phyloP scores from a whole-genome alignment of 2,888 invertebrate species.

The Cantharis nigra region DNA sequence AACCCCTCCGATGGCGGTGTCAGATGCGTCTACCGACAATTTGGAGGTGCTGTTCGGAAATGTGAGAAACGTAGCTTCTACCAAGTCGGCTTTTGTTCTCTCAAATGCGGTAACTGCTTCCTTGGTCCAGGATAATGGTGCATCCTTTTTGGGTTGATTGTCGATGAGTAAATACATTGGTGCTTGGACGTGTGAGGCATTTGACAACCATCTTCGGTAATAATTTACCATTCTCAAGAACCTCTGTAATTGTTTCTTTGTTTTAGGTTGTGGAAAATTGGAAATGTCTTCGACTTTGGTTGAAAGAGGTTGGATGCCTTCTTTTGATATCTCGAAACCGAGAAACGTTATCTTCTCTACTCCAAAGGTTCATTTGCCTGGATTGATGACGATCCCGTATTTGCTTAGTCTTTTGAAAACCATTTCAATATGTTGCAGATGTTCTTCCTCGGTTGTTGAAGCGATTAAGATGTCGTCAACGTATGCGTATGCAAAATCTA shows the following conservation, averaged over 20 bases:
- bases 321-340: background rate
- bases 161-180: background rate
- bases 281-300: background rate
- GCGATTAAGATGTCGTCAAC: background rate
- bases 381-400: constrained; percentile 36
- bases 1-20: constrained; percentile 2
- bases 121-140: background rate
- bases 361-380: no score
- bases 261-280: background rate
- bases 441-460: constrained; percentile 29
- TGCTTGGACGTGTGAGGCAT: background rate
- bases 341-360: background rate
- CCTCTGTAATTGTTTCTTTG: no score
- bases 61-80: background rate
- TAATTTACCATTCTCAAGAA: constrained; percentile 1
- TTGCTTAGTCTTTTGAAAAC: constrained; percentile 36
- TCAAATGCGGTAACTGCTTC: background rate
- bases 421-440: constrained; percentile 30
- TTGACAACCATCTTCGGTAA: constrained; percentile 1
- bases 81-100: background rate
- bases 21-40: background rate
- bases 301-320: background rate
- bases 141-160: background rate
- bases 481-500: background rate
- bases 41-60: background rate